Conservation (phyloP, 2,797 vertebrate species). For the Acropternis orthonyx region DNA sequence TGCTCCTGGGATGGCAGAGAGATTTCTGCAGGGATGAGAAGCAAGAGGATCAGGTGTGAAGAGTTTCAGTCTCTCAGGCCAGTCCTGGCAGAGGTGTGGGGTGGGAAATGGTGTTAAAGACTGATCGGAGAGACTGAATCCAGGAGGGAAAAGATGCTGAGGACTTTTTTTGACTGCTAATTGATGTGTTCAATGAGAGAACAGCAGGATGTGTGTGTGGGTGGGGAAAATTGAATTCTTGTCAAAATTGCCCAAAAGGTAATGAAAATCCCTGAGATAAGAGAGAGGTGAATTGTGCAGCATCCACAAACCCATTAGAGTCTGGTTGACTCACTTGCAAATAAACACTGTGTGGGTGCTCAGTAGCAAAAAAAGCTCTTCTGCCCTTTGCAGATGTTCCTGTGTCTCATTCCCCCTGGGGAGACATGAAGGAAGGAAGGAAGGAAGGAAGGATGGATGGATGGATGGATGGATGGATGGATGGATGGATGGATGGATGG, state of each 20-base stretch:
- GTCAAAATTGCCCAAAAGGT: constrained; percentile 56
- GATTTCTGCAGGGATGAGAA: background rate
- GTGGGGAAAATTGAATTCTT: constrained; percentile 21
- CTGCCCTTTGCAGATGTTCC: background rate
- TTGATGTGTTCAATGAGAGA: constrained; percentile 21
- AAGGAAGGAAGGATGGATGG: background rate
- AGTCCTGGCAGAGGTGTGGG: background rate
- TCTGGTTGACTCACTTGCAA: constrained; percentile 25
- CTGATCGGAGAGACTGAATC: background rate
- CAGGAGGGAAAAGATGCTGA: background rate
- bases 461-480: background rate
- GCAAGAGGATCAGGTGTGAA: background rate
- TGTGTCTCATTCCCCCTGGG: background rate
- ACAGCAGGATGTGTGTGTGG: background rate
- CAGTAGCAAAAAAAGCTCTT: background rate
- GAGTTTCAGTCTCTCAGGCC: background rate
- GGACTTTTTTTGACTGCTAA: background rate
- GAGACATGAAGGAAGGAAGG: background rate
- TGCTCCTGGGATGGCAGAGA: background rate
- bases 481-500: background rate
- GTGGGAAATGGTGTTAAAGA: background rate
- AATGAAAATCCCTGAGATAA: constrained; percentile 38
- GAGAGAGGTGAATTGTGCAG: constrained; percentile 10
- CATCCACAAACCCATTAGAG: constrained; percentile 19
- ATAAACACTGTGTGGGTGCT: constrained; percentile 27